These are phyloP conservation scores for Cistogaster globosa DNA, from an alignment of 2,888 invertebrate species.

Conservation along the genomic window DNA sequence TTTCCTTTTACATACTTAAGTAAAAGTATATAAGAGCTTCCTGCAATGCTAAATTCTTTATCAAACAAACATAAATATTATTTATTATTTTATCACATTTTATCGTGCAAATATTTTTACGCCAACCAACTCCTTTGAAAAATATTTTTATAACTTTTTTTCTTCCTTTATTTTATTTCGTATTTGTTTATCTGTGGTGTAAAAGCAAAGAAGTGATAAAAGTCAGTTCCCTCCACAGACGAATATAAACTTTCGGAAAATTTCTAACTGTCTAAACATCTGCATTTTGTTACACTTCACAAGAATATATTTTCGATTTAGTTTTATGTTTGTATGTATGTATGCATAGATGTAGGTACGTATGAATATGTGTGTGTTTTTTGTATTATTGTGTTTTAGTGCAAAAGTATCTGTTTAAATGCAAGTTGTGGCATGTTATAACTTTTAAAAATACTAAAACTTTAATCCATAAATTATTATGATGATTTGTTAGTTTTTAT, in stretches of 20 bases:
- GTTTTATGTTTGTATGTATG: background rate
- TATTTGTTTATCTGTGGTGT: constrained; percentile 26
- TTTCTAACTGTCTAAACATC: constrained; percentile 54
- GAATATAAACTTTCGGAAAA: background rate
- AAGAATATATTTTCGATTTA: constrained; percentile 30
- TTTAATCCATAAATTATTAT: too few relatives aligned
- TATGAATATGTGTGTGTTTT: background rate
- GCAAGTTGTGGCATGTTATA: too few relatives aligned
- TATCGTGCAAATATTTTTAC: constrained; percentile 13
- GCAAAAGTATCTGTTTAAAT: background rate
- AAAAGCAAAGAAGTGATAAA: constrained; percentile 30
- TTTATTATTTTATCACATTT: constrained; percentile 72
- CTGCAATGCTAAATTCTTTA: constrained; percentile 70
- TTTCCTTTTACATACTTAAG: constrained; percentile 38
- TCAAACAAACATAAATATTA: constrained; percentile 74
- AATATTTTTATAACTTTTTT: background rate
- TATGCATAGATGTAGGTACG: too few relatives aligned
- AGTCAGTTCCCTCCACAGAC: background rate
- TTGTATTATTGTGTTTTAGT: background rate
- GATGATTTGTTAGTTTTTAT: too few relatives aligned
- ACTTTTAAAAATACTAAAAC: too few relatives aligned
- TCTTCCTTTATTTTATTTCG: constrained; percentile 17
- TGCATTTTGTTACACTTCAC: constrained; percentile 43
- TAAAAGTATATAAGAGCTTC: constrained; percentile 42
- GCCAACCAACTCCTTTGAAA: background rate